Conservation (phyloP, 2,113 vertebrate genomes). For the Osmerus eperlanus region DNA sequence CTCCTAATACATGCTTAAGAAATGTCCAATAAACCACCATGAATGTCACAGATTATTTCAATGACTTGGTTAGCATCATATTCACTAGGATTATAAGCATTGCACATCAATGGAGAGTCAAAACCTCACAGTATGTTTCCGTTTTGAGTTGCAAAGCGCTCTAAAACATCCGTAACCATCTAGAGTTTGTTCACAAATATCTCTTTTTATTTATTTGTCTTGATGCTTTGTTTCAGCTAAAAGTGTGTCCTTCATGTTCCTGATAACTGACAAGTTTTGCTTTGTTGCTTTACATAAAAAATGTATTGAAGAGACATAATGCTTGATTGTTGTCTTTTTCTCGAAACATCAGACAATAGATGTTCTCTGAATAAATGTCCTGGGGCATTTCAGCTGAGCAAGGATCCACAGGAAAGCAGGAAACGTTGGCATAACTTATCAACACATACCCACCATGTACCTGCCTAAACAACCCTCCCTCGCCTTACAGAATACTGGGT, state of each 20-base stretch:
- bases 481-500: not conserved
- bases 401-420: conserved; percentile 37
- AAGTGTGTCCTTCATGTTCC: conserved; percentile 80
- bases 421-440: conserved; percentile 37
- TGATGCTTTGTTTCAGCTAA: conserved; percentile 79
- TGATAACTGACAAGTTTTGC: conserved; percentile 80
- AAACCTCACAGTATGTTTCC: not conserved
- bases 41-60: not conserved
- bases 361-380: conserved; percentile 59
- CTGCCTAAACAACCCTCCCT: conserved; percentile 20
- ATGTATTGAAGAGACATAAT: conserved; percentile 81
- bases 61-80: not conserved
- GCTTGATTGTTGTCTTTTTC: conserved; percentile 86
- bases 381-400: conserved; percentile 53
- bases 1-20: not conserved
- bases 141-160: conserved; percentile 5
- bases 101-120: conserved; percentile 18
- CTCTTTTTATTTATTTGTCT: conserved; percentile 71
- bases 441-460: conserved; percentile 12
- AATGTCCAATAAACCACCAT: not conserved
- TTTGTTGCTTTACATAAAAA: conserved; percentile 85
- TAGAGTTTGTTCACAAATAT: conserved; percentile 71
- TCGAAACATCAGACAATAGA: conserved; percentile 71
- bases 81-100: conserved; percentile 4
- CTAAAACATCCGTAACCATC: conserved; percentile 9